These are phyloP conservation scores for Pseudomugil gertrudae DNA, from an alignment of 2,797 vertebrate species.

Conservation along the genomic window DNA sequence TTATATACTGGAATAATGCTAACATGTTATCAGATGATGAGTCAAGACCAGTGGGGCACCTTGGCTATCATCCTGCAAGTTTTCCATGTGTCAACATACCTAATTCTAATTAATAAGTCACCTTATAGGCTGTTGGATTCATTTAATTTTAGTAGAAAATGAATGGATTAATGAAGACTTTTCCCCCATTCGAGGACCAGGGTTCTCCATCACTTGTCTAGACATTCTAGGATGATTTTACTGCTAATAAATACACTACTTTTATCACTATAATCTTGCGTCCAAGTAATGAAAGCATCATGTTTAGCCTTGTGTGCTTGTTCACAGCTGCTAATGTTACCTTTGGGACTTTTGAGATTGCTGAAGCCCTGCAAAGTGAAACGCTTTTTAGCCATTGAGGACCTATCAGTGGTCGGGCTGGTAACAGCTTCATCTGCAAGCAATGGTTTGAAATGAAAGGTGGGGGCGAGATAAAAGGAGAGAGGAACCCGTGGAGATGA, in stretches of 20 bases:
- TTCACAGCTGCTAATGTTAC: conserved; percentile 68
- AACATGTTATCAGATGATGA: neutral
- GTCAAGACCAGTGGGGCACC: too few species aligned
- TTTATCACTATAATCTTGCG: neutral
- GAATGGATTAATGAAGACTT: too few species aligned
- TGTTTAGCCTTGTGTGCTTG: neutral
- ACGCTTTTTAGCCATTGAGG: conserved; percentile 89
- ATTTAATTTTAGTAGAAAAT: too few species aligned
- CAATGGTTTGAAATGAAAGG: conserved; percentile 47
- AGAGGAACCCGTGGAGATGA: conserved; percentile 49
- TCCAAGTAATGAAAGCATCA: too few species aligned
- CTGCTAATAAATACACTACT: neutral
- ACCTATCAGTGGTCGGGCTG: conserved; percentile 89
- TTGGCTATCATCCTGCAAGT: too few species aligned
- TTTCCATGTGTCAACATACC: too few species aligned
- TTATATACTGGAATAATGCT: neutral
- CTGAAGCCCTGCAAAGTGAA: conserved; percentile 93
- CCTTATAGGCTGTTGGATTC: too few species aligned
- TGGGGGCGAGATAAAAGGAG: conserved; percentile 1
- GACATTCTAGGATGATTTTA: neutral
- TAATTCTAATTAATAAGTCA: too few species aligned
- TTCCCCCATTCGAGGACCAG: too few species aligned
- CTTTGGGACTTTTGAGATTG: conserved; percentile 94
- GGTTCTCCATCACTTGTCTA: too few species aligned
- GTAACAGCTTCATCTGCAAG: conserved; percentile 84